These are phyloP conservation scores for Hirtodrosophila histrioides DNA, from an alignment of 2,888 invertebrate species.

Conservation along the genomic window DNA sequence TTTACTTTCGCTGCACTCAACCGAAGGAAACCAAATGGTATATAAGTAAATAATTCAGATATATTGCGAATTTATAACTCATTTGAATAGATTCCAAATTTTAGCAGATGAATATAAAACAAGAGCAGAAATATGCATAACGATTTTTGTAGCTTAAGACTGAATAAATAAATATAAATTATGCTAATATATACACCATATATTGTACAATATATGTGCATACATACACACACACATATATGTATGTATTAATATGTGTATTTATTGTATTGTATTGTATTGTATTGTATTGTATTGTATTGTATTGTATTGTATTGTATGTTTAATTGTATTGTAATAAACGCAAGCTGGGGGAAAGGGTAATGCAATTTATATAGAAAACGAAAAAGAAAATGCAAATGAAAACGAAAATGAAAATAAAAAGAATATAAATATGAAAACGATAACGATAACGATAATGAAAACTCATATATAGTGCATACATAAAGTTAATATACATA, in stretches of 20 bases:
- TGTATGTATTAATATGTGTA: constrained; percentile 18
- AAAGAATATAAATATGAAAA: constrained; percentile 28
- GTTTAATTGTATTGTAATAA: constrained; percentile 74
- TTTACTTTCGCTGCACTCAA: constrained; percentile 47
- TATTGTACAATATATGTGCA: constrained; percentile 34
- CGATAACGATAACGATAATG: constrained; percentile 23
- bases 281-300: constrained; percentile 68
- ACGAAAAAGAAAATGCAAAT: constrained; percentile 5
- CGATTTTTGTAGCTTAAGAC: constrained; percentile 81
- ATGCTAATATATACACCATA: constrained; percentile 59
- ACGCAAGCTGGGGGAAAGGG: constrained; percentile 76
- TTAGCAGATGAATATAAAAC: constrained; percentile 37
- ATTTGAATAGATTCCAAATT: constrained; percentile 71
- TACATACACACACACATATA: constrained; percentile 21
- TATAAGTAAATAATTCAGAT: constrained; percentile 14
- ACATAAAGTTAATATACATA: constrained; percentile 45
- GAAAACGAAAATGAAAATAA: constrained; percentile 15
- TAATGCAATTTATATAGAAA: constrained; percentile 70
- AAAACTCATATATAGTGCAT: constrained; percentile 24
- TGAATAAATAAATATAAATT: constrained; percentile 76
- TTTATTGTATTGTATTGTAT: constrained; percentile 50
- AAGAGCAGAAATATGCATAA: constrained; percentile 71
- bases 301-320: constrained; percentile 54
- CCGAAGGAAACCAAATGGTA: neutral
- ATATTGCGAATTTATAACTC: constrained; percentile 73